Evolutionary conservation across 2,888 invertebrate genomes (phyloP), one percentile per base, ranked within the genome.

Genomic region (Heliconius charithonia): DNA sequence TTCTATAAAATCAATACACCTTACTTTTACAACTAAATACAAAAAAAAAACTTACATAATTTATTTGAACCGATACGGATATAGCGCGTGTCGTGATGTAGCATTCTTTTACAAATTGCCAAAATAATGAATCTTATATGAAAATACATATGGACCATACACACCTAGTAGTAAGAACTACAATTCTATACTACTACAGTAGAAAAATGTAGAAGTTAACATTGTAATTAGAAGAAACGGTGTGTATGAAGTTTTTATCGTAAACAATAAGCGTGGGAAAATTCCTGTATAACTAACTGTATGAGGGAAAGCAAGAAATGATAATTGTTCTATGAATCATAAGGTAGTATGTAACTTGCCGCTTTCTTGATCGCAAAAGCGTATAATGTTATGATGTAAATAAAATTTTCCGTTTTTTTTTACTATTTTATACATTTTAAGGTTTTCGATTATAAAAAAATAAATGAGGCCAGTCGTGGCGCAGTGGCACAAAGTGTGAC

Each of bases 201-300:
- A 65, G 59, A 27, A 13, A 10, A 63, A 37, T 51, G 77, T 32
- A 25, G 79, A 29, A 76, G 3, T 63, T 82, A 83, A 82, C 66
- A 65, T 83, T 81, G 83, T 79, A 63, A 66, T 80, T 71, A 75
- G 70, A 83, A 82, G 82, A 83, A 84, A 83, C 82, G 82, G 83
- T 84, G 83, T 85, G 83, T 83, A 84, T 85, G 84, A 81, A 81
- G 83, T 87, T 88, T 87, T 87, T 85, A 86, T 86, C 87, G 81
- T 84, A 89, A 86, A 90, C 88, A 90, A 90, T 90, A 88, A 89
- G 85, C 93, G 93, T 93, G 93, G 92, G 93, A 93, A 92, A 89
- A 90, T 88, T 83, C 83, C 86, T 84, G 79, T 72, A 7, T 56
- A 72, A 77, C 13, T 92, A 91, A 93, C 91, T 90, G 92, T 92